phyloP scores from a whole-genome alignment of 2,113 vertebrate species.

The Hippopotamus amphibius region DNA sequence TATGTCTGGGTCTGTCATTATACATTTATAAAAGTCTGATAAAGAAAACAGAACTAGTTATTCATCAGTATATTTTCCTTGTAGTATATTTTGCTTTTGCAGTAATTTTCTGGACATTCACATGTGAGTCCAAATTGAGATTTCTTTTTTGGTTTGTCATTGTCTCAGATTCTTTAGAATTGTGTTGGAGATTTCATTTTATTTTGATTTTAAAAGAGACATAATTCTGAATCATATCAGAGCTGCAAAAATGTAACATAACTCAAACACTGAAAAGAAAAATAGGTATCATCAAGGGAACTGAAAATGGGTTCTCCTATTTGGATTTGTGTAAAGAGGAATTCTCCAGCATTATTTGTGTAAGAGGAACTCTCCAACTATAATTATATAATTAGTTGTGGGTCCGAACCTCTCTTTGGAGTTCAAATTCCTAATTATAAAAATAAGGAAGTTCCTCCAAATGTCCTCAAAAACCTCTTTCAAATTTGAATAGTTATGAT shows the following conservation, averaged over 20 bases:
- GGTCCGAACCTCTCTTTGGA: neutral
- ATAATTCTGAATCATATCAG: rapidly evolving
- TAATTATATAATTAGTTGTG: neutral
- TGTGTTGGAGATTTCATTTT: conserved; percentile 19
- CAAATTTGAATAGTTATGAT: neutral
- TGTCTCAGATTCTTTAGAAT: neutral
- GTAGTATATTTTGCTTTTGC: neutral
- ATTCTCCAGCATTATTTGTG: neutral
- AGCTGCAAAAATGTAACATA: neutral
- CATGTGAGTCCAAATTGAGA: neutral
- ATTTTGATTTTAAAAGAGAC: neutral
- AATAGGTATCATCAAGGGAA: rapidly evolving
- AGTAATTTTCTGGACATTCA: conserved; percentile 33
- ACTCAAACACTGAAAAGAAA: neutral
- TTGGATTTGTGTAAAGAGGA: neutral
- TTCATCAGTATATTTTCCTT: neutral
- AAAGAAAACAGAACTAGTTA: conserved; percentile 12
- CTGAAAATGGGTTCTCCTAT: neutral
- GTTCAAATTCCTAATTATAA: neutral
- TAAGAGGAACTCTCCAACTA: neutral
- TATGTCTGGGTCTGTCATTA: conserved; percentile 16
- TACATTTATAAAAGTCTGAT: conserved; percentile 48
- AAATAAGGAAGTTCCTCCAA: neutral
- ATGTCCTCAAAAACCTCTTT: neutral
- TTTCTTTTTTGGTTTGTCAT: neutral